Conservation (phyloP, 2,113 vertebrate species). For the Rhegmatorhina hoffmannsi region DNA sequence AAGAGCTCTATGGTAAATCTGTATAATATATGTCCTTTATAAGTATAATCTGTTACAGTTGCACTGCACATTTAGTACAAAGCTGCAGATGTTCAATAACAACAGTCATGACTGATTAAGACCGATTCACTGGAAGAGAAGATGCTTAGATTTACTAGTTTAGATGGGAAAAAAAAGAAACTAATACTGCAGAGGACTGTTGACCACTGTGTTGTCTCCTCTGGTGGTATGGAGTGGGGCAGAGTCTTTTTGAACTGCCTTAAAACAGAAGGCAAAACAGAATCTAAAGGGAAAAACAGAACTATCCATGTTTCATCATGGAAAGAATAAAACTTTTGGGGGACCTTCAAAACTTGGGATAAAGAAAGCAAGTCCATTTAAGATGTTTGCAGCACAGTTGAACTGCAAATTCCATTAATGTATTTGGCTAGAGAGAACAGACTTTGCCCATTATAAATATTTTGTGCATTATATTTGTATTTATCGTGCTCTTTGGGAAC, state of each 20-base stretch:
- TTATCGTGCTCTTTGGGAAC: neutral
- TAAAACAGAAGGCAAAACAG: neutral
- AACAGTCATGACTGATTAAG: neutral
- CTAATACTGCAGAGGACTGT: neutral
- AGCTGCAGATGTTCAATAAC: neutral
- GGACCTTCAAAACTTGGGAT: neutral
- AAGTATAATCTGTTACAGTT: neutral
- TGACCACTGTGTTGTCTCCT: neutral
- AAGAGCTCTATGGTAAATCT: slow-evolving; percentile 88
- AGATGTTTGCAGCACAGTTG: neutral
- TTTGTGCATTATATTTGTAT: neutral
- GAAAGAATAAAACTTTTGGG: neutral
- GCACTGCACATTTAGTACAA: neutral
- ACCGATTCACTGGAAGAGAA: neutral
- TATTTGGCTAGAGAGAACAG: neutral
- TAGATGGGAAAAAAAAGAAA: accelerated
- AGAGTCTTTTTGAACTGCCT: neutral
- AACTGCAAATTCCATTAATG: neutral
- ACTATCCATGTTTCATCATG: neutral
- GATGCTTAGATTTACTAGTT: neutral
- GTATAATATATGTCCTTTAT: neutral
- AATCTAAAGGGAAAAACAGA: neutral
- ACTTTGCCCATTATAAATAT: neutral
- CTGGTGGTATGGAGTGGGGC: accelerated
- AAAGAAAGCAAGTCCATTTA: neutral